Base-by-base conservation (phyloP, 2,888 invertebrate genomes). In the Nymphalis polychloros region DNA sequence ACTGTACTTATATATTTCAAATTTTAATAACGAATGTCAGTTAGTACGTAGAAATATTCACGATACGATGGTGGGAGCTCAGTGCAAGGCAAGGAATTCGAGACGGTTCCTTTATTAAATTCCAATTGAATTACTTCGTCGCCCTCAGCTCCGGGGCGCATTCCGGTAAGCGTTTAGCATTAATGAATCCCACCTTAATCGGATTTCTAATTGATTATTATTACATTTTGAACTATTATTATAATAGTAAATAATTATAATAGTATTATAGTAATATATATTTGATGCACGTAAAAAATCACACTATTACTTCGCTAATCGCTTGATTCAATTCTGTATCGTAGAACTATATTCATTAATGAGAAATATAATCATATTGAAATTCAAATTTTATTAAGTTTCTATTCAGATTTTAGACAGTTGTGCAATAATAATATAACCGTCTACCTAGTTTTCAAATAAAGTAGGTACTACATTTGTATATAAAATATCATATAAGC, bases 51-150 rank as follows among this genome's bases (percentile, higher is more conserved):
- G 50, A 66, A 66, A 74, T 74, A 77, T 77, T 71, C 72, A 64
- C 66, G 83, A 85, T 78, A 84, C 81, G 82, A 62, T 68, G 67
- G 67, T 59, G 68, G 55, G 13, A 8, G 49, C 53, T 53, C 60
- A 50, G 60, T 72, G 71, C 65, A 64, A 64, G 82, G 84, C 81
- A 84, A 82, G 84, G 80, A 77, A 69, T 72, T 74, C 67, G 69
- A 55, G 68, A 59, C 69, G 69, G 59, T 61, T 57, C 67, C 80
- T 79, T 84, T 89, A 89, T 89, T 89, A 89, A 89, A 89, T 89
- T 88, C 89, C 84, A 75, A 46, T 60, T 63, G 78, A 75, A 80
- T 81, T 81, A 80, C 71, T 75, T 53, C 48, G 62, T 71, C 70
- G 63, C 72, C 73, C 71, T 66, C 41, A 41, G 52, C 61, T 61